Base-by-base conservation (phyloP, 2,888 invertebrate species). In the Bellardia pandia region DNA sequence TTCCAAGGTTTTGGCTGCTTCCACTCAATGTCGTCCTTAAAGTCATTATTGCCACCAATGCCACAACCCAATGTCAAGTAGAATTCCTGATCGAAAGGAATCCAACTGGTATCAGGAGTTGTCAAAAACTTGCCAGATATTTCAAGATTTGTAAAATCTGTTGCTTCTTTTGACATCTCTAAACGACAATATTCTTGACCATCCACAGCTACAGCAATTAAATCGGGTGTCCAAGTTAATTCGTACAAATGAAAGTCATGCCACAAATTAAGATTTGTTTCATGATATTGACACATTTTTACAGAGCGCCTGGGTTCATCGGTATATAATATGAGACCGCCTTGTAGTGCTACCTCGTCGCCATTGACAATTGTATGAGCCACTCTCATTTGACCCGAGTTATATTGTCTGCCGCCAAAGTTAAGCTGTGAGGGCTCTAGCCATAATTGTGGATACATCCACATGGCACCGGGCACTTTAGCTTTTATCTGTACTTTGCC, bases 61-160 rank as follows among this genome's bases (percentile, higher is more conserved):
- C 96, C 96, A 9, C 98, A 94, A 0, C 97, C 98, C 69, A 98
- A 90, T 0, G 96, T 95, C 42, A 98, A 96, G 96, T 97, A 94
- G 81, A 93, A 94, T 94, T 97, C 95, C 92, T 96, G 95, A 93
- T 97, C 97, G 90, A 97, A 97, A 0, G 97, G 97, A 0, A 97
- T 96, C 93, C 96, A 94, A 1, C 89, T 89, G 0, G 89, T 89
- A 33, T 90, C 89, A 0, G 94, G 94, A 9, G 95, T 91, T 1
- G 94, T 91, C 23, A 94, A 82, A 2, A 82, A 14, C n/a, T 89
- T 76, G 0, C 88, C 90, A 9, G 88, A 85, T 0, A 87, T 77
- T 3, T 91, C 14, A 0, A 91, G 85, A 66, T 89, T 89, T 30
- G 89, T 91, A 13, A 94, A 91, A 2, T 91, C 90, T 37, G 89